Base-by-base conservation (phyloP, 2,797 vertebrate genomes). In the Oryzias sinensis region DNA sequence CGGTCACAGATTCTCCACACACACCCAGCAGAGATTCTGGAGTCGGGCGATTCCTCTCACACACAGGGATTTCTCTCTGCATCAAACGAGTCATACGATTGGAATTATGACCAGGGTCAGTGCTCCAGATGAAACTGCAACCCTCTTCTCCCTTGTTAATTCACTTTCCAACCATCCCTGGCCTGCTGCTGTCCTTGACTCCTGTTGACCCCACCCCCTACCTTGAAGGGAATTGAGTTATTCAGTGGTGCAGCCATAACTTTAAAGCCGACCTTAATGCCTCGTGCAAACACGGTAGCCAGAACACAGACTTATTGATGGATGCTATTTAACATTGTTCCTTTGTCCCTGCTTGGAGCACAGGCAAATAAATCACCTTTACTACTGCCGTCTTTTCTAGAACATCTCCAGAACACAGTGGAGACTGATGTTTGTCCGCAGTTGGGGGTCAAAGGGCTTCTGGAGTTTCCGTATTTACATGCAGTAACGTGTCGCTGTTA, bases 41-140 rank as follows among this genome's bases (percentile, higher is more conserved):
- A 49, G 60, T 58, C 66, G 77, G 68, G 76, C 83, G 70, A 82
- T 85, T 80, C 79, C 65, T 69, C 81, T 80, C 81, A 75, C 71
- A 33, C 62, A 73, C 79, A 87, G 76, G 77, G 74, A 87, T 88
- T 82, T 80, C 79, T 86, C 80, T 76, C 81, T 84, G 88, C 71
- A 89, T 85, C 86, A 90, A 85, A 89, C 83, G 82, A 86, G 83
- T 88, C 81, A 81, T 79, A 70, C 74, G 61, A 82, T 81, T 81
- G 82, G 83, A 88, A 89, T 89, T 88, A 88, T 82, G 79, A 85
- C 61, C 71, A 53, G 83, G 86, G 79, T 89, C 88, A 88, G 52
- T 48, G 82, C 85, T 84, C 83, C 76, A 76, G 83, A 89, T 87
- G 62, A 82, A 85, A 87, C 78, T 52, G 72, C 69, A 20, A 65